phyloP scores from a whole-genome alignment of 2,888 invertebrate genomes.

The Deilephila elpenor region DNA sequence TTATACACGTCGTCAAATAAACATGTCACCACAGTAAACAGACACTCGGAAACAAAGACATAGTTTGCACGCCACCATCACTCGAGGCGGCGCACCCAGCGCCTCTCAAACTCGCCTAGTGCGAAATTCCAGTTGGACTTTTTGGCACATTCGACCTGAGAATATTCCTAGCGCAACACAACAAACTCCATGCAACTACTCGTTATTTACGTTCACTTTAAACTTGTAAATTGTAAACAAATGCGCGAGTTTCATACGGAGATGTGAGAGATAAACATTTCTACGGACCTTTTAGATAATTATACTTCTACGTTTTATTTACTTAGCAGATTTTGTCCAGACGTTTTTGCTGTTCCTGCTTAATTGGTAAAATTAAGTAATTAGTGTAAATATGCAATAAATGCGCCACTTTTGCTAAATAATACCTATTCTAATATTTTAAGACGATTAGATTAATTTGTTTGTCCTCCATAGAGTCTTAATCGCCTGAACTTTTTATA shows the following conservation, averaged over 20 bases:
- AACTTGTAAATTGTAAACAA: conserved; percentile 27
- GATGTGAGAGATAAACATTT: conserved; percentile 20
- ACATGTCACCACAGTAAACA: conserved; percentile 54
- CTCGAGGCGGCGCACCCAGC: conserved; percentile 58
- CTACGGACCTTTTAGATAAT: conserved; percentile 17
- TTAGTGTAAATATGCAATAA: no score
- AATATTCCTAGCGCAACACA: conserved; percentile 20
- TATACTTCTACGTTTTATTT: conserved; percentile 15
- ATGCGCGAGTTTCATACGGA: conserved; percentile 8
- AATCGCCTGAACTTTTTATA: no score
- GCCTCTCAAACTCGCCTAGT: conserved; percentile 64
- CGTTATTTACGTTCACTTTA: conserved; percentile 24
- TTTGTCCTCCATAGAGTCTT: no score
- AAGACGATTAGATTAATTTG: no score
- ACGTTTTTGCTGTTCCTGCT: not conserved
- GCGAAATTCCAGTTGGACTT: conserved; percentile 52
- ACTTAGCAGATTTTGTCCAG: not conserved
- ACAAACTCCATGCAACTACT: conserved; percentile 7
- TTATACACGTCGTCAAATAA: conserved; percentile 56
- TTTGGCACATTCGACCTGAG: conserved; percentile 45
- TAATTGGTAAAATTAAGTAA: no score
- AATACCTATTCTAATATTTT: no score
- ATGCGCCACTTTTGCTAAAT: no score
- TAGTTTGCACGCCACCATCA: conserved; percentile 66
- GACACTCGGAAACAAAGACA: conserved; percentile 61